Conservation (phyloP, 2,797 vertebrate genomes). For the Vultur gryphus region DNA sequence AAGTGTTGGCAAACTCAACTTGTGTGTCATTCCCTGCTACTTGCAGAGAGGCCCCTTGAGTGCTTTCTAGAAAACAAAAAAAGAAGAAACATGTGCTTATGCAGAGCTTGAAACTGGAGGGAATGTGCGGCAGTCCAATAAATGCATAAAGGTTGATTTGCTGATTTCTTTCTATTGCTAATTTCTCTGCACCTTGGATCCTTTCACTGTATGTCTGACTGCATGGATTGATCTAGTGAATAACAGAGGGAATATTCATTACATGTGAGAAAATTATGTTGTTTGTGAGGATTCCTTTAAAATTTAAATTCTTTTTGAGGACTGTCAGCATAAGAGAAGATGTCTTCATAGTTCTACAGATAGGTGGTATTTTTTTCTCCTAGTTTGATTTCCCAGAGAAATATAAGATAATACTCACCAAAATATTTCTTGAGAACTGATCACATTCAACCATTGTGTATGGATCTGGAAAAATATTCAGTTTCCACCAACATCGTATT, state of each 20-base stretch:
- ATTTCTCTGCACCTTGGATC: slow-evolving; percentile 7
- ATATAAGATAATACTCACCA: background rate
- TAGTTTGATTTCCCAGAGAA: background rate
- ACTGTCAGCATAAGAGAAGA: background rate
- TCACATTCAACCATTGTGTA: background rate
- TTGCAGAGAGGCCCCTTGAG: background rate
- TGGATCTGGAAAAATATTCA: background rate
- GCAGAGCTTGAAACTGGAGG: slow-evolving; percentile 15
- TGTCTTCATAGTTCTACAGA: slow-evolving; percentile 1
- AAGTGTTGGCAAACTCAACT: slow-evolving; percentile 18
- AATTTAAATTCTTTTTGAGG: background rate
- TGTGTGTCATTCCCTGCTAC: background rate
- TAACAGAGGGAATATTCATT: slow-evolving; percentile 36
- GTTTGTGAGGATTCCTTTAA: background rate
- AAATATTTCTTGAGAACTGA: background rate
- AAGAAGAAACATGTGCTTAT: slow-evolving; percentile 18
- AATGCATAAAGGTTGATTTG: background rate
- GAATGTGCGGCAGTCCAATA: slow-evolving; percentile 3
- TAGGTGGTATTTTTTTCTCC: background rate
- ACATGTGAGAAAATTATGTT: background rate
- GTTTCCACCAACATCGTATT: background rate
- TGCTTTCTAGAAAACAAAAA: slow-evolving; percentile 12
- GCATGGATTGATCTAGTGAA: slow-evolving; percentile 11
- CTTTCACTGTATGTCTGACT: slow-evolving; percentile 21
- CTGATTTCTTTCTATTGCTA: background rate